Percentiles rank a stretch among this genome's conserved stretches.
phyloP scores from a whole-genome alignment of 2,113 vertebrate genomes.

The Eidolon helvum region DNA sequence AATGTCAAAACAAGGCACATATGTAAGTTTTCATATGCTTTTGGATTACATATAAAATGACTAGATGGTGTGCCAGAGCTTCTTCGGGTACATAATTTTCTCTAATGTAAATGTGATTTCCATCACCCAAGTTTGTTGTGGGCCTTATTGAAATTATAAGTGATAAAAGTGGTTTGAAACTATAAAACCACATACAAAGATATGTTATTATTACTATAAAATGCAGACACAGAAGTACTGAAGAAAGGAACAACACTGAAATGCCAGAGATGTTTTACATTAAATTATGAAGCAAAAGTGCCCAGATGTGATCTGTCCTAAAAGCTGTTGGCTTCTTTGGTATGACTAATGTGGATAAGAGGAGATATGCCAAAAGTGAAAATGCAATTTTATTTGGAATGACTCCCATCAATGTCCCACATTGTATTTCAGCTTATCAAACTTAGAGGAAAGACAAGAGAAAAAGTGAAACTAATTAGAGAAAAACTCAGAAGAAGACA shows the following conservation, averaged over 20 bases:
- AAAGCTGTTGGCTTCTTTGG: not conserved
- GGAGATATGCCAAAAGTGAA: not conserved
- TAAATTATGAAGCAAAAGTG: not conserved
- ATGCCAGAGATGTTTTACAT: not conserved
- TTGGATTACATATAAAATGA: not conserved
- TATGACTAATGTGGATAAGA: not conserved
- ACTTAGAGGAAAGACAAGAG: not conserved
- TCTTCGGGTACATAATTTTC: not conserved
- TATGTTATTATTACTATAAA: not conserved
- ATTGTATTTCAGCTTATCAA: not conserved
- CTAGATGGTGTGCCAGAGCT: not conserved
- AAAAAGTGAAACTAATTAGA: slow-evolving; percentile 9
- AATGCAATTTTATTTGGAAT: not conserved
- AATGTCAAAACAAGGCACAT: not conserved
- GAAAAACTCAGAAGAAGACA: not conserved
- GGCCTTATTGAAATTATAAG: not conserved
- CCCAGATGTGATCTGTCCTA: not conserved
- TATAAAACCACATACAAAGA: not conserved
- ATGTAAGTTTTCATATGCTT: not conserved
- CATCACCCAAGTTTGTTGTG: not conserved
- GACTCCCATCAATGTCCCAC: not conserved
- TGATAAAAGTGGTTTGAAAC: not conserved
- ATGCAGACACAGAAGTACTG: not conserved
- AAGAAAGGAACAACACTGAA: not conserved
- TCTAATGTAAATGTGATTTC: not conserved